Base-by-base conservation (phyloP, 2,113 vertebrate species). In the Saguinus imperator region DNA sequence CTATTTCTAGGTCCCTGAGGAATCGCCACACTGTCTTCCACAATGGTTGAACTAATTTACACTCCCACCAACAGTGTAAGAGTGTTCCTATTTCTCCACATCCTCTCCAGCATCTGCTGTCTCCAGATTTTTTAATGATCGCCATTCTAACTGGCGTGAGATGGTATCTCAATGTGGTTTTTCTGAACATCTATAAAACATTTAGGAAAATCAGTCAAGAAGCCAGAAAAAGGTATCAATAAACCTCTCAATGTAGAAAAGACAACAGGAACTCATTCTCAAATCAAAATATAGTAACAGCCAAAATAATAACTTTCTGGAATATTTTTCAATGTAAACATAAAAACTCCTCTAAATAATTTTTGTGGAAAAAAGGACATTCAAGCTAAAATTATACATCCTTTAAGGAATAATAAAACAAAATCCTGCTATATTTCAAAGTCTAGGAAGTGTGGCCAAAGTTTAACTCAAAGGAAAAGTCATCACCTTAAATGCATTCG, bases 331-430 rank as follows among this genome's bases (percentile, higher is more conserved):
- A 89, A 50, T 18, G 9, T 8, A 90, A 96, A 72, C 6, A 79
- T 58, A 35, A 68, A 88, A 92, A 52, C 21, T 73, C 9, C 64
- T 66, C 50, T 73, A 61, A 91, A 92, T 84, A 66, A 37, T 13
- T 84, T 70, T 35, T 73, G 10, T 45, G 9, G 88, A 50, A 66
- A 83, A 89, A 58, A 32, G 17, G 20, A 86, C 92, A 89, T 82
- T 86, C 73, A 87, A 55, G 3, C 29, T 80, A 57, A 90, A 95
- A 92, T 83, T 83, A 80, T 0, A 80, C 5, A 25, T 29, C 43
- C 66, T 80, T 95, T 52, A 81, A 43, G 75, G 92, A 91, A 85
- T 43, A 80, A n/a, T 57, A 85, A 97, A 77, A 45, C 73, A 45
- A 76, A 76, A 48, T 45, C 14, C 20, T 25, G 8, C 12, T 58